Base-by-base conservation (phyloP, 2,888 invertebrate species). In the Hemistola chrysoprasaria region DNA sequence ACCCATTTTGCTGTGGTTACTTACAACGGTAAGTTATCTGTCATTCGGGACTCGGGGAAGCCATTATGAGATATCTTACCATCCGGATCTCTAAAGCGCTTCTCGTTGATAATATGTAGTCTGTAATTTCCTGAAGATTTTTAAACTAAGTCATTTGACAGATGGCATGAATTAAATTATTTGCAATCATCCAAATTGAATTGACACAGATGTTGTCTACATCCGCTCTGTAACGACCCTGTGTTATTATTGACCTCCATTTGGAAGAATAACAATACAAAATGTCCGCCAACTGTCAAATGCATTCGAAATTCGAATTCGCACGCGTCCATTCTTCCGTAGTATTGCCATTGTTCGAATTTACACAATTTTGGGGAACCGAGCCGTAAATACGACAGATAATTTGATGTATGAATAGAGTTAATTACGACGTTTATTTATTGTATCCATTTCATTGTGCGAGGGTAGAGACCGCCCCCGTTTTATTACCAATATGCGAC, bases 391-490 rank as follows among this genome's bases (percentile, higher is more conserved):
- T 70, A 65, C 71, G 56, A 57, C 66, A 68, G 71, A 73, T 79
- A 78, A 82, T 83, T 84, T 77, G 78, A 71, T 77, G 65, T 73
- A 80, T 86, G 84, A 85, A 85, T 85, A 67, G 70, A 71, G 71
- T 73, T 85, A 85, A 86, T 85, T 84, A 83, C 66, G 63, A 68
- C 73, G 71, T 83, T 81, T 81, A 84, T 83, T 81, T 84, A 82
- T 83, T 83, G 83, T 84, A 80, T 81, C 79, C 81, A 73, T 84
- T 79, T 77, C 82, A 70, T 67, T 71, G 69, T 59, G 35, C 39
- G 49, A 64, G 70, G 67, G 62, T 52, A 52, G 64, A 48, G 49
- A 58, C 61, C 63, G 74, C 76, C 77, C 71, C 64, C 68, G 71
- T 78, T 78, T 78, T 78, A 78, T 78, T 74, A 71, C 71, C 71